Evolutionary conservation across 2,113 vertebrate species (phyloP).

Genomic region (Genyomyrus donnyi): DNA sequence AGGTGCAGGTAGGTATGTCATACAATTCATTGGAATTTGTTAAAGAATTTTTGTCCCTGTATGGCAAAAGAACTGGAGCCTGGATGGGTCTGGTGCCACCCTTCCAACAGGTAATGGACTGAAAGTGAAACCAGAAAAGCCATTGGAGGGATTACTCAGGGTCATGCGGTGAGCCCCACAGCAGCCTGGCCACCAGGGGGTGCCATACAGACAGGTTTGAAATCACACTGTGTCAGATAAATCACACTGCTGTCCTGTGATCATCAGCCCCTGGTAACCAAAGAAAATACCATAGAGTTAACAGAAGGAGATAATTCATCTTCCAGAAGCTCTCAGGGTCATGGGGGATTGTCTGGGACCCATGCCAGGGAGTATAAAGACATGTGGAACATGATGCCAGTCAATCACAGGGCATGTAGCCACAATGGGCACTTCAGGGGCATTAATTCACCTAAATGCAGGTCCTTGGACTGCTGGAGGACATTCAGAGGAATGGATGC

Average conservation of each 20-base stretch:
- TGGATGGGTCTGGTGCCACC: background rate
- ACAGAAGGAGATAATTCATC: background rate
- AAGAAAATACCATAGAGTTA: background rate
- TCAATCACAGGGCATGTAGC: background rate
- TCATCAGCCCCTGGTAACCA: background rate
- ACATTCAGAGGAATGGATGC: too few species aligned
- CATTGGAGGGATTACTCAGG: background rate
- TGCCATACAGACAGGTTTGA: background rate
- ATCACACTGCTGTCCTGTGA: background rate
- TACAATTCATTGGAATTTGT: background rate
- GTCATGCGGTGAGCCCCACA: background rate
- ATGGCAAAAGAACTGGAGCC: background rate
- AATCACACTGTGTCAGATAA: background rate
- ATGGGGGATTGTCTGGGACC: background rate
- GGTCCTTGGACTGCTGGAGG: background rate
- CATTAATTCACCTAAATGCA: background rate
- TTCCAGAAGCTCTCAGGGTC: background rate
- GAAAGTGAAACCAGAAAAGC: background rate
- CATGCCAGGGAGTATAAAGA: background rate
- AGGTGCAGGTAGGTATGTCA: background rate
- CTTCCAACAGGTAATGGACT: background rate
- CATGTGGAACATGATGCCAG: background rate
- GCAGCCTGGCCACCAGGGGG: background rate
- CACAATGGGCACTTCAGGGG: background rate
- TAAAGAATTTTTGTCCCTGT: background rate